phyloP scores from a whole-genome alignment of 2,113 vertebrate species.

The Anarhynchus alexandrinus region DNA sequence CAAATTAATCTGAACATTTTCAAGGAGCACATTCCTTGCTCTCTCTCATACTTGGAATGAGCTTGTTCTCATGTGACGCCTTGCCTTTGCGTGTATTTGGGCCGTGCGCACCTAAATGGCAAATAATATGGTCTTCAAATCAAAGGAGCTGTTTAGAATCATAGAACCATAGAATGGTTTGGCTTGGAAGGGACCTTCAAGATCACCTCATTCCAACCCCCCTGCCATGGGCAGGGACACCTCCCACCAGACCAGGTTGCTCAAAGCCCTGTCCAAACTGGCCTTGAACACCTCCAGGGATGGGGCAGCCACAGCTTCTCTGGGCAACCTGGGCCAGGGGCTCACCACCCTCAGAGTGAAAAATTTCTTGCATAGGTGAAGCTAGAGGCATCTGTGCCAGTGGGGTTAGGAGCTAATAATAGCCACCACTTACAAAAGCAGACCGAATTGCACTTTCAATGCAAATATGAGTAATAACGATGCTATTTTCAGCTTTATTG shows the following conservation, averaged over 20 bases:
- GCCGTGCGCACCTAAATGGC: neutral
- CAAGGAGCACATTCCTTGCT: neutral
- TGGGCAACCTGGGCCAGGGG: neutral
- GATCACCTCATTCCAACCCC: neutral
- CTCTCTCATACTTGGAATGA: neutral
- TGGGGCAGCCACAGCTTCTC: neutral
- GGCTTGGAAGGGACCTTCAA: neutral
- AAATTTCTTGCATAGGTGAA: neutral
- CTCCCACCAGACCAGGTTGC: neutral
- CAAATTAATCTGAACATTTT: neutral
- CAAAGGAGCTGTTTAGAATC: neutral
- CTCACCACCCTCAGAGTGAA: neutral
- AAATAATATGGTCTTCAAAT: neutral
- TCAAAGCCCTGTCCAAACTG: neutral
- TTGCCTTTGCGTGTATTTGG: neutral
- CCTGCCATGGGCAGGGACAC: neutral
- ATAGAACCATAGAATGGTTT: neutral
- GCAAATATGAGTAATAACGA: neutral
- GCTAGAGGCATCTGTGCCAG: neutral
- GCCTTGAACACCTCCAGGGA: neutral
- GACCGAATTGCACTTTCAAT: neutral
- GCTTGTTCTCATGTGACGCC: rapidly evolving
- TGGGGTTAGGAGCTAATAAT: neutral
- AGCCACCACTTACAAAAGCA: neutral
- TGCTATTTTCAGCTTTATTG: neutral